These are phyloP conservation scores for Eumaeus atala DNA, from an alignment of 1,140 invertebrate genomes.

Conservation along the genomic window DNA sequence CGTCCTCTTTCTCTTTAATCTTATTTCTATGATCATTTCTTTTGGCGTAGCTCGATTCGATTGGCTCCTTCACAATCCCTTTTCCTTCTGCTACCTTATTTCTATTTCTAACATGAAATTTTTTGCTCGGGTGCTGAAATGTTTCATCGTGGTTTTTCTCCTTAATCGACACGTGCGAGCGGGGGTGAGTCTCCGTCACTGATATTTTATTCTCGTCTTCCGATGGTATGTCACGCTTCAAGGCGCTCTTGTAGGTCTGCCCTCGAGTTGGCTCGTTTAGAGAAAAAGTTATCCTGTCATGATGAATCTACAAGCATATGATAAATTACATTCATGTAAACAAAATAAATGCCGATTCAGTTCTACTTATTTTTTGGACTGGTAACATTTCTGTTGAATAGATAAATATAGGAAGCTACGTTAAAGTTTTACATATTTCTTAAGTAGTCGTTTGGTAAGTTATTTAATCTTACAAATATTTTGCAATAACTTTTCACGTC, in stretches of 20 bases:
- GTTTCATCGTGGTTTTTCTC: constrained; percentile 25
- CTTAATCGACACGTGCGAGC: constrained; percentile 28
- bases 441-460: too few relatives aligned
- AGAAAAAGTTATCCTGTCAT: constrained; percentile 61
- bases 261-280: constrained; percentile 57
- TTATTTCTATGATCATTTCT: constrained; percentile 45
- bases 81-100: constrained; percentile 44
- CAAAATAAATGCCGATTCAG: too few relatives aligned
- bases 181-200: constrained; percentile 23
- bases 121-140: constrained; percentile 33
- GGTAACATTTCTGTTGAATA: too few relatives aligned
- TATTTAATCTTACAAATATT: too few relatives aligned
- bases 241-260: constrained; percentile 60
- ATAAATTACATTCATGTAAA: too few relatives aligned
- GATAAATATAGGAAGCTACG: too few relatives aligned
- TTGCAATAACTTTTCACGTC: too few relatives aligned
- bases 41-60: constrained; percentile 42
- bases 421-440: too few relatives aligned
- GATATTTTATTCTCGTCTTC: constrained; percentile 35
- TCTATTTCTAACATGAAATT: constrained; percentile 32
- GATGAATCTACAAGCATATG: constrained; percentile 46
- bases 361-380: too few relatives aligned
- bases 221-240: constrained; percentile 42
- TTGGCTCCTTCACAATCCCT: constrained; percentile 44
- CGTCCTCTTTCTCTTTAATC: constrained; percentile 53